Conservation (phyloP, 2,797 vertebrate species). For the Dromococcyx pavoninus region DNA sequence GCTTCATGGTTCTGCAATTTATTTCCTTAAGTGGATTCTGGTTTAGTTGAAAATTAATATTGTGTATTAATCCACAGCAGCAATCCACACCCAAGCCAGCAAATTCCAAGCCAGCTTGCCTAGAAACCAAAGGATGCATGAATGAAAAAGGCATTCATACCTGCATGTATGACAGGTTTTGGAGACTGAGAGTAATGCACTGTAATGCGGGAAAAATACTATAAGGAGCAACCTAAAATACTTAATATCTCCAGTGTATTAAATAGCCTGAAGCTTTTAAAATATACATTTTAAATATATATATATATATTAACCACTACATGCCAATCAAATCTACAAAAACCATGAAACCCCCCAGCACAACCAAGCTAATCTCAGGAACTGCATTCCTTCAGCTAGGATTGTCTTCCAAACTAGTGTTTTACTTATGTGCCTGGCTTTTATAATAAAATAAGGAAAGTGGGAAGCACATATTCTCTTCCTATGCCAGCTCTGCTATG, state of each 20-base stretch:
- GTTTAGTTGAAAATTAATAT: conserved; percentile 37
- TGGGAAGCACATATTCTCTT: background rate
- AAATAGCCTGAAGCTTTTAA: background rate
- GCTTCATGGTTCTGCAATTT: background rate
- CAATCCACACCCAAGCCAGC: background rate
- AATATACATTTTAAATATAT: background rate
- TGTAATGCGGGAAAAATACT: background rate
- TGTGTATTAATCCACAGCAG: too few species aligned
- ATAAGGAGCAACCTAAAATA: background rate
- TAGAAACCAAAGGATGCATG: background rate
- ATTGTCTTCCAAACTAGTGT: background rate
- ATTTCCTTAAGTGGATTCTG: conserved; percentile 15
- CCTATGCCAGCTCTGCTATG: background rate
- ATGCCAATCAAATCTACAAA: background rate
- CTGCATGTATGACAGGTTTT: background rate
- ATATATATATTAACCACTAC: background rate
- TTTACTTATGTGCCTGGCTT: conserved; percentile 22
- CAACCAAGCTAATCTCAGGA: background rate
- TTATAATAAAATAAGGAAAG: background rate
- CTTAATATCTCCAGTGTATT: background rate
- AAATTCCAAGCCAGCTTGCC: background rate
- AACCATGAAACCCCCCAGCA: background rate
- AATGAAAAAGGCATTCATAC: background rate
- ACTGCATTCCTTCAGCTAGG: background rate
- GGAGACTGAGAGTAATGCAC: background rate